Evolutionary conservation across 2,797 vertebrate species (phyloP), one percentile per base, ranked within the genome.

Genomic region (Protonibea diacanthus): DNA sequence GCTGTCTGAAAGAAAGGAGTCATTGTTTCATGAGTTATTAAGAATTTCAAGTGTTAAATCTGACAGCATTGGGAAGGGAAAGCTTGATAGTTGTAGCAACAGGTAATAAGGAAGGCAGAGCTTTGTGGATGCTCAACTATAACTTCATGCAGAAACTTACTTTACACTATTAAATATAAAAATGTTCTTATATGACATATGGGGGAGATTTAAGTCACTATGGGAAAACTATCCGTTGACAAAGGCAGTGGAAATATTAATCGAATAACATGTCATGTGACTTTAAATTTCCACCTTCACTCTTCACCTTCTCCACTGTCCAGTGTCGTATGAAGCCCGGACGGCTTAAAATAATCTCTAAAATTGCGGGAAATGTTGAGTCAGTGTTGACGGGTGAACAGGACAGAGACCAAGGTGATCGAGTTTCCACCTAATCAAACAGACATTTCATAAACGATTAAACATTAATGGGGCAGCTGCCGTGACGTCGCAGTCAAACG

Each of bases 391-490:
- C 0, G n/a, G 44, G 25, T 18, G 45, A 78, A 42, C 55, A 63
- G 52, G 62, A 82, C 52, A 10, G 61, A 71, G 47, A 55, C 60
- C 20, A 18, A 76, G 74, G 76, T 56, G 80, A 88, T 86, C 47
- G 15, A 71, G 73, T 91, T 92, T 88, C 88, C 58, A 59, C 20
- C 69, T 74, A 80, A 89, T 89, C 83, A 87, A 86, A 87, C 71
- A 65, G 77, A 71, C 81, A 78, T 91, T 95, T 93, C 73, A 94
- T 90, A 91, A 94, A 86, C 29, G 14, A 88, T 94, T 56, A 91
- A 93, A 91, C 77, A 90, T 94, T 92, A 85, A 92, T 82, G 80
- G 63, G 49, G 42, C 68, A 15, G 71, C 40, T 5, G 17, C 62
- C 14, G 13, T 79, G 83, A 83, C 64, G 40, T 86, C 12, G 42